Evolutionary conservation across 2,888 invertebrate genomes (phyloP), one percentile per base, ranked within the genome.

Genomic region (Phaedon cochleariae): DNA sequence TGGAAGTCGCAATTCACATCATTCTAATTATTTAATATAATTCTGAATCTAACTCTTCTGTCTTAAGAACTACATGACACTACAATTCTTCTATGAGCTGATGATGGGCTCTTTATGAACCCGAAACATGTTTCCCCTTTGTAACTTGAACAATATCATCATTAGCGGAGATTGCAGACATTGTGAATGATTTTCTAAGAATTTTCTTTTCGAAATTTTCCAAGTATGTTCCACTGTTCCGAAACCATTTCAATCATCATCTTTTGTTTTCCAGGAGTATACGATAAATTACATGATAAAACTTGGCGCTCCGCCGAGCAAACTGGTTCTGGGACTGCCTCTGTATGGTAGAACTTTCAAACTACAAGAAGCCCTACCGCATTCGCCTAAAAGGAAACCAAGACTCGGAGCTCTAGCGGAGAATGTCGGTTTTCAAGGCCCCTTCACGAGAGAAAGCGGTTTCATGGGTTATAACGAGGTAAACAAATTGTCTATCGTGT

Each of bases 391-490:
- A 4, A 72, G 74, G 48, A 79, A 77, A 64, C 87, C 63, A 76
- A 85, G 74, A 70, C 84, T 92, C 18, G 90, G 89, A 0, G 79
- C 87, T 0, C 68, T 84, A 0, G 87, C 89, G 0, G 83, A 87
- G 65, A 85, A 85, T 17, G 82, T 82, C 5, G 93, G 93, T 0
- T 93, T 93, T 78, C 87, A 88, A 71, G 96, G 95, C 1, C 92
- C 92, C 0, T 92, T 85, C 70, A 95, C 92, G 0, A 86, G 87
- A 17, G 93, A 95, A 81, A 88, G 89, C 72, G 95, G 95, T 0
- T 94, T 94, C 73, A 88, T 95, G 84, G 96, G 95, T 1, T 96
- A 93, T 79, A 95, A 95, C 80, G 96, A 96, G 87, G 92, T 92
- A 79, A 78, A 31, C 22, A 37, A 1, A 1, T 7, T 18, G 1